Conservation (phyloP, 1,140 invertebrate species). For the Muscidifurax raptorellus region DNA sequence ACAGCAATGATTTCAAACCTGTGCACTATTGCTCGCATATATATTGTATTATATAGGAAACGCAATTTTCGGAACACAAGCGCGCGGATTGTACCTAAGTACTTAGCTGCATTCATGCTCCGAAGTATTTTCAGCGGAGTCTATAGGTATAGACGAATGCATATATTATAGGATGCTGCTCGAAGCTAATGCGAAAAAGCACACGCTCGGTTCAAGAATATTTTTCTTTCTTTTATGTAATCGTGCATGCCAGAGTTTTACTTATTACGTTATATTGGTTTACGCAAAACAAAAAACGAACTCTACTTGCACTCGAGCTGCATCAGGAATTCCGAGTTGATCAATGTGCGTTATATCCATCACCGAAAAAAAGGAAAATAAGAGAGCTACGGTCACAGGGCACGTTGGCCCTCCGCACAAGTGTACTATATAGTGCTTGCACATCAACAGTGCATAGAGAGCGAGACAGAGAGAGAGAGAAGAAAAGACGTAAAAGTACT, state of each 20-base stretch:
- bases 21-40: neutral
- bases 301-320: too few relatives aligned
- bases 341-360: neutral
- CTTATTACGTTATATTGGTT: too few relatives aligned
- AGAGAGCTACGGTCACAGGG: neutral
- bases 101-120: too few relatives aligned
- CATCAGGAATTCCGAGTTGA: too few relatives aligned
- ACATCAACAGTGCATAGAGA: neutral
- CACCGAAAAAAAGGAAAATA: neutral
- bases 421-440: neutral
- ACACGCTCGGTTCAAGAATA: too few relatives aligned
- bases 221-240: too few relatives aligned
- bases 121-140: too few relatives aligned
- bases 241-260: too few relatives aligned
- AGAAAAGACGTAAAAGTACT: conserved; percentile 21
- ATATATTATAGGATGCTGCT: too few relatives aligned
- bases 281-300: too few relatives aligned
- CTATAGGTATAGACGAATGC: too few relatives aligned
- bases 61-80: neutral
- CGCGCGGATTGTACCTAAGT: neutral
- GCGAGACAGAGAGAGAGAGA: neutral
- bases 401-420: neutral
- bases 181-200: too few relatives aligned
- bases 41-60: neutral
- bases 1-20: neutral